Evolutionary conservation across 2,888 invertebrate genomes (phyloP), one percentile per base, ranked within the genome.

Genomic region (Dasypolia templi): DNA sequence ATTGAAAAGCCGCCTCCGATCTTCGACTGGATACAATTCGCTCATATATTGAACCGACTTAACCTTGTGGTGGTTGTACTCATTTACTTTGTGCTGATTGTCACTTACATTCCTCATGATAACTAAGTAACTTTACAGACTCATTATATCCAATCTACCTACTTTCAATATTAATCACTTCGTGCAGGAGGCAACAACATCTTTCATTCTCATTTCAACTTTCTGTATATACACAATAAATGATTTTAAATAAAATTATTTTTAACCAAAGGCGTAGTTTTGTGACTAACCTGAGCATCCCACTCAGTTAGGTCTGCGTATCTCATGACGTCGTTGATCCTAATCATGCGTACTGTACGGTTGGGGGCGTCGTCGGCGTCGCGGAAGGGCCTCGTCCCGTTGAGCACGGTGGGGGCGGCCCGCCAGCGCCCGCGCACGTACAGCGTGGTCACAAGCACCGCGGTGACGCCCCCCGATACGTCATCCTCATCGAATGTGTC

Each of bases 361-460:
- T 79, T 39, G n/a, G 92, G 89, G 29, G 89, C 85, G 63, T 79
- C 72, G 44, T 82, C 86, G 2, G 86, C 82, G 76, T 94, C 93
- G 49, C 79, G 89, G 80, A 96, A 96, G 17, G 84, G 85, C 64
- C 87, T 86, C 7, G 94, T 92, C 29, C 93, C 95, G 79, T 96
- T 96, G 35, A 96, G 93, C 59, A 96, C 92, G 2, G 96, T 96
- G 64, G 96, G 96, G 72, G 95, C 91, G 74, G 94, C 89, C 3
- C 94, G 93, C 96, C 96, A 96, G 22, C 91, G 90, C 51, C 91
- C 93, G 46, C 96, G 94, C 72, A 95, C 39, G 83, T 96, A 96
- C 75, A 95, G 22, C 6, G 94, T 95, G 17, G 87, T 92, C 35
- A 95, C 76, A 19, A 94, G 85, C 9, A 93, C 90, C 0, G 93